Evolutionary conservation across 1,140 invertebrate species (phyloP), one percentile per base, ranked within the genome.

Genomic region (Plectus sambesii): DNA sequence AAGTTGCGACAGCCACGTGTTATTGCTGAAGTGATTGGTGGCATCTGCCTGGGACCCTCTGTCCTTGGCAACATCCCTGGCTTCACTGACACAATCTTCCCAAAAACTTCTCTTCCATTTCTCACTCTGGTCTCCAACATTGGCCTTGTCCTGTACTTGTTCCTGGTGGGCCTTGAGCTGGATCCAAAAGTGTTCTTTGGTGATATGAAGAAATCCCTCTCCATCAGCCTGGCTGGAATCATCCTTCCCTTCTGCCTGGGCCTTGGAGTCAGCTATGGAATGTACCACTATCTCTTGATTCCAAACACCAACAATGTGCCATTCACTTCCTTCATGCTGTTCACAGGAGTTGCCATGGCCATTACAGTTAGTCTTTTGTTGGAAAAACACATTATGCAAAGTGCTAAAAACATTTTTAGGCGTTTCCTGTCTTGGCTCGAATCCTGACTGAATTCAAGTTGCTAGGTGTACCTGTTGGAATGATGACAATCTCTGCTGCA

Each of bases 401-500:
- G 9, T 19, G n/a, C 12, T 9, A 22, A 3, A 6, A 8, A 50
- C 19, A 19, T 2, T 50, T 50, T 36, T 36, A 50, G 48, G 59
- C 59, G 12, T 61, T 61, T 24, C 59, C 59, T 2, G 58, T 61
- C 0, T 39, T 61, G 9, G 59, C 59, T 20, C 38, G 59, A 35
- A 61, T 61, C 26, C 36, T 61, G 2, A 54, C 58, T 0, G 59
- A 61, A 49, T 41, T 54, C 19, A 46, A 60, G 37, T 25, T 61
- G 15, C 35, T 60, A 0, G 48, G 49, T 29, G 60, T 58, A 1
- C 44, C 52, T 25, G 58, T 61, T n/a, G 59, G 59, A 29, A 23
- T 50, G 17, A 60, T 61, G n/a, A 54, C 58, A 1, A 56, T 61
- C 22, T 57, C 53, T n/a, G 59, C 59, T n/a, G 59, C 58, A 12